These are phyloP conservation scores for Megathymus violae DNA, from an alignment of 1,140 invertebrate genomes.

Conservation along the genomic window DNA sequence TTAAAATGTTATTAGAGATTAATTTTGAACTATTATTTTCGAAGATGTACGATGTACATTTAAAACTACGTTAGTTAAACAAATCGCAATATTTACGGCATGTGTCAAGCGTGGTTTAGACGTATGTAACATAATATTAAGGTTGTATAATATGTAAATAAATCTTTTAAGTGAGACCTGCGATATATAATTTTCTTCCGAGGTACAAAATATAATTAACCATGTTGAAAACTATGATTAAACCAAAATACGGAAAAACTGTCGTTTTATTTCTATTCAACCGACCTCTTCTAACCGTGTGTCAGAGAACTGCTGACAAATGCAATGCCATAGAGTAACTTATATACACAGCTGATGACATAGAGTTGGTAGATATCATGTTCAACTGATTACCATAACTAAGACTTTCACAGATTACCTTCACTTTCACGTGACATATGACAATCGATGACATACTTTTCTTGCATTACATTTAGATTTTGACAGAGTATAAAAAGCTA, in stretches of 20 bases:
- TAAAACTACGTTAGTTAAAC: constrained; percentile 71
- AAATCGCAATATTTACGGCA: constrained; percentile 65
- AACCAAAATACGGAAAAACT: constrained; percentile 71
- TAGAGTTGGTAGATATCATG: no score
- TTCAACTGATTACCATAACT: no score
- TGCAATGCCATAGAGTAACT: no score
- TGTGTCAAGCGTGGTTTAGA: constrained; percentile 59
- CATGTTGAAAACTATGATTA: constrained; percentile 83
- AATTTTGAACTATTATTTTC: constrained; percentile 52
- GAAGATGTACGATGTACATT: constrained; percentile 73
- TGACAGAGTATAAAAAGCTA: no score
- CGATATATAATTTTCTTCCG: constrained; percentile 83
- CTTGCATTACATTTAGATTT: no score
- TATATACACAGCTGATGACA: no score
- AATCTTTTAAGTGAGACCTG: constrained; percentile 75
- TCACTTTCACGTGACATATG: no score
- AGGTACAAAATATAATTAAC: constrained; percentile 83
- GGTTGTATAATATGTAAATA: constrained; percentile 82
- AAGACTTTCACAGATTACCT: no score
- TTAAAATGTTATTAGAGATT: constrained; percentile 62
- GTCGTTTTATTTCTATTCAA: constrained; percentile 48
- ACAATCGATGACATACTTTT: no score
- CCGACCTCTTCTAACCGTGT: no score
- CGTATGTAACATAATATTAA: constrained; percentile 72
- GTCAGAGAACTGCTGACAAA: no score